Conservation (phyloP, 2,888 invertebrate species). For the Serrognathus titanus region DNA sequence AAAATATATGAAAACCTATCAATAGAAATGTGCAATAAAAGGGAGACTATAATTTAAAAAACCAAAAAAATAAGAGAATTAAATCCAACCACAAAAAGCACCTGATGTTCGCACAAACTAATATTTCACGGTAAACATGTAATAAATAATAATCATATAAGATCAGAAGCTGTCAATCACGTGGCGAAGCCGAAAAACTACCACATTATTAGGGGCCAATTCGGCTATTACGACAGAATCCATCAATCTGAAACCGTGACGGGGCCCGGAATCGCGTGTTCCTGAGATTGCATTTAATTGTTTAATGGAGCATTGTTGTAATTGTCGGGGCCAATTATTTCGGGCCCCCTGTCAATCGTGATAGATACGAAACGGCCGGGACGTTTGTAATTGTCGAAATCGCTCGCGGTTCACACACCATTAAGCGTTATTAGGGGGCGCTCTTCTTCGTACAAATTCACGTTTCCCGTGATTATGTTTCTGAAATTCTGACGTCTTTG, state of each 20-base stretch:
- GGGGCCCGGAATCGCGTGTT: conserved; percentile 42
- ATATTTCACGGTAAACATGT: conserved; percentile 29
- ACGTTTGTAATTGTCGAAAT: conserved; percentile 1
- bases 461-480: too few relatives aligned
- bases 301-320: conserved; percentile 45
- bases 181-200: conserved; percentile 33
- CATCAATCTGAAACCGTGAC: conserved; percentile 42
- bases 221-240: conserved; percentile 28
- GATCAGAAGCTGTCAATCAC: conserved; percentile 46
- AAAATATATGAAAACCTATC: too few relatives aligned
- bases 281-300: conserved; percentile 47
- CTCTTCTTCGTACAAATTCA: not conserved
- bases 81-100: conserved; percentile 3
- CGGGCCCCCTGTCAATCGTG: conserved; percentile 13
- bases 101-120: conserved; percentile 14
- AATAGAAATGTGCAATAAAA: too few relatives aligned
- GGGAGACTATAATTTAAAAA: too few relatives aligned
- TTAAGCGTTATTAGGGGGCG: not conserved
- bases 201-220: conserved; percentile 18
- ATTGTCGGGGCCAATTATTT: conserved; percentile 27
- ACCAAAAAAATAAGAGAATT: not conserved
- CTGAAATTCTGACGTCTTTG: too few relatives aligned
- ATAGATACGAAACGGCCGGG: conserved; percentile 9
- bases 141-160: conserved; percentile 39
- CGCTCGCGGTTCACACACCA: conserved; percentile 1